Base-by-base conservation (phyloP, 2,888 invertebrate genomes). In the Germaria angustata region DNA sequence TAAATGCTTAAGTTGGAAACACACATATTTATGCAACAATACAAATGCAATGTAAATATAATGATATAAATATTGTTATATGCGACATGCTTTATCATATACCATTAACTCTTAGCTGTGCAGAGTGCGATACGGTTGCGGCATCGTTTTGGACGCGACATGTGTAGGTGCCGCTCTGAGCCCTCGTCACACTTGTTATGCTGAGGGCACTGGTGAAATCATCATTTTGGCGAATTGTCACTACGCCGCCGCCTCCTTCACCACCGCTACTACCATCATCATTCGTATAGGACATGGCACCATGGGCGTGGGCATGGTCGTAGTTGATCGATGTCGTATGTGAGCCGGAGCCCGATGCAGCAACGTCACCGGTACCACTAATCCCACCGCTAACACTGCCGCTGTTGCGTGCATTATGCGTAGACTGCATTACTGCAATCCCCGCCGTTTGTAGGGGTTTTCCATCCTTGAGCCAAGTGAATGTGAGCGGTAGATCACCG, bases 381-480 rank as follows among this genome's bases (percentile, higher is more conserved):
- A 87, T 86, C 87, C 87, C 86, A 86, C 88, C 85, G 85, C 85
- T 85, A 83, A 86, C 86, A 86, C 86, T 86, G 86, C 86, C 87
- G 86, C 85, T 84, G 86, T 85, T 84, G 81, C 78, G 81, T 46
- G 75, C 65, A 73, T 63, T 77, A 65, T 84, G 80, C 79, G 79
- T 41, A 41, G 71, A 78, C 73, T 82, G 84, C 77, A 80, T 80
- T 46, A 61, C 55, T 66, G 80, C 81, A 82, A 84, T 84, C 68
- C 86, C 86, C 75, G 87, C 86, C 86, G 89, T 87, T 86, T 91
- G 90, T 86, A 92, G 91, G 83, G 91, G 91, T 86, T 90, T 89
- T 88, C 91, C 93, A 90, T 94, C 93, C 91, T 94, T 94, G 57
- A 93, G 92, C 94, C 94, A 94, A 80, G 92, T 92, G 88, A 94